Base-by-base conservation (phyloP, 2,888 invertebrate genomes). In the Xylota sylvarum region DNA sequence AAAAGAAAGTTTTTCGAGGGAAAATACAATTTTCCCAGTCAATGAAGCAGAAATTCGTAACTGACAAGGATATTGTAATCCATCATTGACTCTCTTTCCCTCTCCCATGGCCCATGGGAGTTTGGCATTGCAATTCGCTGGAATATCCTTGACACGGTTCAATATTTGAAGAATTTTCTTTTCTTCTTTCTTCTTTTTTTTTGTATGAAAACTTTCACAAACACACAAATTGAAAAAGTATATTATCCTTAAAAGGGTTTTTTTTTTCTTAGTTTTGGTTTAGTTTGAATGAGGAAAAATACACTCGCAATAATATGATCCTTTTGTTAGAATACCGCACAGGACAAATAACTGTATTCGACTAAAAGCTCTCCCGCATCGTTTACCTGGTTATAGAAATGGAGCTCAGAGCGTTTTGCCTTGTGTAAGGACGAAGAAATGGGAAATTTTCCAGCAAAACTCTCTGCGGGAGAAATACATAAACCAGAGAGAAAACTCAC, bases 351-450 rank as follows among this genome's bases (percentile, higher is more conserved):
- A 90, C 90, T 90, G 91, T 90, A 89, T 89, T 89, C 90, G 90
- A 91, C 91, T 91, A 91, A 91, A 91, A 91, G 91, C 91, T 91
- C 91, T 91, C 90, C 89, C 88, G 89, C 89, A 79, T 89, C 65
- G 86, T 89, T 89, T 89, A 90, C 89, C 90, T 91, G 91, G 88
- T 90, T 91, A 91, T 90, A 86, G 48, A 82, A 73, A 69, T 69
- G 69, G 76, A 70, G 69, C 10, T 56, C 55, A 19, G n/a, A 55
- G 58, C 12, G 55, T 72, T 48, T 67, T 14, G 37, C 27, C 32
- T 72, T 74, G 79, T 74, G 40, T 40, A 78, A 82, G 86, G 86
- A 86, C 73, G 23, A 23, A 23, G 32, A 70, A 27, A n/a, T 48
- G 76, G 43, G 40, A 70, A 30, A 74, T 72, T 67, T 73, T 12